Evolutionary conservation across 2,113 vertebrate genomes (phyloP).

Genomic region (Coptodon bakossiorum): DNA sequence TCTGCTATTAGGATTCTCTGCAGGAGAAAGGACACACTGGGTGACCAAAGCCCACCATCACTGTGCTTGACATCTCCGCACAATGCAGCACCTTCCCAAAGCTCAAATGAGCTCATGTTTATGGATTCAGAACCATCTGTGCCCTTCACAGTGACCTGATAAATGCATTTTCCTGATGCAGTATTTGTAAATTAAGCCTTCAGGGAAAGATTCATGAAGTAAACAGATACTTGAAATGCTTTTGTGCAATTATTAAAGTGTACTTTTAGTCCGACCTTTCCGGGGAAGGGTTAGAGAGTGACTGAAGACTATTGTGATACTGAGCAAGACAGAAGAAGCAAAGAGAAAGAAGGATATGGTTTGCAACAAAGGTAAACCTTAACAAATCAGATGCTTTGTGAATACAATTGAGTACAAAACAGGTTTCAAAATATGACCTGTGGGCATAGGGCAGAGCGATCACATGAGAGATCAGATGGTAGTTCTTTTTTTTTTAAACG

Average conservation of each 20-base stretch:
- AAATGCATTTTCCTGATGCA: not conserved
- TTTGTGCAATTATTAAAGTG: not conserved
- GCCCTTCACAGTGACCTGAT: slow-evolving; percentile 31
- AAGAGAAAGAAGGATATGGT: not conserved
- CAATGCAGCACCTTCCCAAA: not conserved
- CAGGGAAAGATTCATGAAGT: slow-evolving; percentile 3
- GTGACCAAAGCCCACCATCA: slow-evolving; percentile 4
- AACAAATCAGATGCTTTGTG: not conserved
- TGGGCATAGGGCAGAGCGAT: not conserved
- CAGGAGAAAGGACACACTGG: not conserved
- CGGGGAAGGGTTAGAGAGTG: not conserved
- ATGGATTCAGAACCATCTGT: slow-evolving; percentile 54
- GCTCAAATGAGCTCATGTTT: slow-evolving; percentile 23
- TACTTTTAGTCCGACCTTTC: not conserved
- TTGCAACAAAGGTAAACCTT: not conserved
- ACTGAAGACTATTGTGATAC: not conserved
- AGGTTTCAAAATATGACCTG: not conserved
- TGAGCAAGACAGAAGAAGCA: not conserved
- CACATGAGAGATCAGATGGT: not conserved
- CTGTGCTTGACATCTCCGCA: not conserved
- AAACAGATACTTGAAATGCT: not conserved
- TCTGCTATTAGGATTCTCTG: slow-evolving; percentile 18
- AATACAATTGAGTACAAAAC: not conserved
- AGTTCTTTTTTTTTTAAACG: too few relatives aligned
- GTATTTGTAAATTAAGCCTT: slow-evolving; percentile 24